Conservation (phyloP, 37 sponge, comb jelly and placozoan species). For the Hormiphora californensis region DNA sequence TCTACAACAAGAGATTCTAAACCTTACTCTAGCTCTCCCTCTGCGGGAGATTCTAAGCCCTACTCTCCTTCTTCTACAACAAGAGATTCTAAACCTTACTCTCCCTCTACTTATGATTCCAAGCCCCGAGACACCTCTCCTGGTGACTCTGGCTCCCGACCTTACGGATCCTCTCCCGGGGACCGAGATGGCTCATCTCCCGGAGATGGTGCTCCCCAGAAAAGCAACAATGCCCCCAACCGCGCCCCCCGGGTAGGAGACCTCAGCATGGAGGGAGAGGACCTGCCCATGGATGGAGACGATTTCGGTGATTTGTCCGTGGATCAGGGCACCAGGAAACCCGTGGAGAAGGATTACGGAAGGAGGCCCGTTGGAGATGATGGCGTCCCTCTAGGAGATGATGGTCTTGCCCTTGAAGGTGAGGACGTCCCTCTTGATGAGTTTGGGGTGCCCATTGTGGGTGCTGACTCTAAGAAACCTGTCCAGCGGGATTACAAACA, state of each 20-base stretch:
- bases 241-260: neutral
- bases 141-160: neutral
- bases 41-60: too few species aligned
- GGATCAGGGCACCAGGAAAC: neutral
- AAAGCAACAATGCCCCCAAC: neutral
- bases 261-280: neutral
- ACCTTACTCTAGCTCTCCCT: neutral
- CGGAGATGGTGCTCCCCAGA: slow-evolving; percentile 17
- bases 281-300: neutral
- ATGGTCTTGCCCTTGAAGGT: slow-evolving; percentile 14
- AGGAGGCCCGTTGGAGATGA: neutral
- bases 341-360: neutral
- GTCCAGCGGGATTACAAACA: too few species aligned
- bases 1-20: too few species aligned
- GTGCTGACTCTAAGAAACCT: neutral
- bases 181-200: too few species aligned
- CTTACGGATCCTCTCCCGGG: too few species aligned
- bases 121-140: neutral
- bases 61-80: neutral
- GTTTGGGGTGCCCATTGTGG: neutral
- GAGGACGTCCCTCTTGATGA: neutral
- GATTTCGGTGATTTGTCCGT: neutral
- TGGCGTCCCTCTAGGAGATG: neutral
- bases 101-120: neutral
- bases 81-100: neutral